phyloP scores from a whole-genome alignment of 2,113 vertebrate genomes.

The Hemibagrus wyckioides region DNA sequence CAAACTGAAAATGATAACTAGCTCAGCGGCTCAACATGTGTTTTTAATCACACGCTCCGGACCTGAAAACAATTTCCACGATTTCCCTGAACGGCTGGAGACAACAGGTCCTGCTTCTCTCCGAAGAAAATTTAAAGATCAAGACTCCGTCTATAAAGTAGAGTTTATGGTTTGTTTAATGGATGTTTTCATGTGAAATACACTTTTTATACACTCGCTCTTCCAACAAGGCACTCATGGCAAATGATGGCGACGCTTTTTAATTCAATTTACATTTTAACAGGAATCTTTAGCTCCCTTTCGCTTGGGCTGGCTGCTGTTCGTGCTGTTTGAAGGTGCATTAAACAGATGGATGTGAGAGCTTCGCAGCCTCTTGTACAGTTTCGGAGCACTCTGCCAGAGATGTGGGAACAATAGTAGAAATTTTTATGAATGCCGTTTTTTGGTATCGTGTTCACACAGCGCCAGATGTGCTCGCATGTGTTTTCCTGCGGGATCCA shows the following conservation, averaged over 20 bases:
- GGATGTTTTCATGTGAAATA: slow-evolving; percentile 78
- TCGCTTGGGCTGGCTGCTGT: slow-evolving; percentile 38
- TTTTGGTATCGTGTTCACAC: slow-evolving; percentile 60
- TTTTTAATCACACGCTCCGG: slow-evolving; percentile 81
- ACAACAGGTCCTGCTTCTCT: slow-evolving; percentile 75
- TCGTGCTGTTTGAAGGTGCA: slow-evolving; percentile 59
- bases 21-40: slow-evolving; percentile 82
- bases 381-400: neutral
- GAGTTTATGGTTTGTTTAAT: slow-evolving; percentile 79
- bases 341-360: slow-evolving; percentile 53
- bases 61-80: slow-evolving; percentile 87
- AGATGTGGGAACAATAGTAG: slow-evolving; percentile 9
- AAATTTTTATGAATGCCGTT: slow-evolving; percentile 7
- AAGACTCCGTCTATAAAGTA: slow-evolving; percentile 69
- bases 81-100: slow-evolving; percentile 85
- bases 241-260: slow-evolving; percentile 71
- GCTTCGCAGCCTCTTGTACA: slow-evolving; percentile 53
- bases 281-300: slow-evolving; percentile 55
- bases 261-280: slow-evolving; percentile 71
- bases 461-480: slow-evolving; percentile 76
- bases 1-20: slow-evolving; percentile 71
- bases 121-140: slow-evolving; percentile 75
- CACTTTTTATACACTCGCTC: slow-evolving; percentile 75
- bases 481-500: slow-evolving; percentile 74
- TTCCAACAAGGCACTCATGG: slow-evolving; percentile 75